Evolutionary conservation across 2,888 invertebrate genomes (phyloP).

Genomic region (Pimpla rufipes): DNA sequence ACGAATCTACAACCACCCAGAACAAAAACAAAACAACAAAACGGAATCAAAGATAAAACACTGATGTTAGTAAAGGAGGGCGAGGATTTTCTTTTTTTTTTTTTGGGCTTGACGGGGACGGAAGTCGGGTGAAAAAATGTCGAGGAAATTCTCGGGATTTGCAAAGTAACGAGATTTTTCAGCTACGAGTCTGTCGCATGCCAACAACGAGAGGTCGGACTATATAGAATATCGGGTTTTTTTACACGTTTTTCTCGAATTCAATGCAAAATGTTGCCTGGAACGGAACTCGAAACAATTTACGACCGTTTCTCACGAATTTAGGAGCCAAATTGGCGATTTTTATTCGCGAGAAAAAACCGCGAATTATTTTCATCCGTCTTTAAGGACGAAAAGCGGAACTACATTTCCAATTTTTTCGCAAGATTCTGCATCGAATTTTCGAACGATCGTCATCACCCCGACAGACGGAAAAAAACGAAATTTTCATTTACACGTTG

Average conservation of each 20-base stretch:
- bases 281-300: too few species aligned
- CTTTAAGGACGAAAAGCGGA: too few species aligned
- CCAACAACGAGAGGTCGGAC: slow-evolving; percentile 69
- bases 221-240: neutral
- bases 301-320: too few species aligned
- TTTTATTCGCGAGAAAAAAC: neutral
- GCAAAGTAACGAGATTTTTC: too few species aligned
- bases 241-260: too few species aligned
- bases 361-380: too few species aligned
- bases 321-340: too few species aligned
- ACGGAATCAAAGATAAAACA: slow-evolving; percentile 65
- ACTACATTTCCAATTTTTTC: too few species aligned
- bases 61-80: slow-evolving; percentile 70
- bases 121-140: slow-evolving; percentile 35
- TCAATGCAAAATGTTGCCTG: too few species aligned
- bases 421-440: neutral
- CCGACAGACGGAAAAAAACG: too few species aligned
- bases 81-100: slow-evolving; percentile 24
- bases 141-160: slow-evolving; percentile 39
- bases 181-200: slow-evolving; percentile 73
- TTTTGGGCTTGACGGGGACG: slow-evolving; percentile 35
- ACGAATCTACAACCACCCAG: slow-evolving; percentile 72
- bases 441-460: too few species aligned
- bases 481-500: slow-evolving; percentile 57
- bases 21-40: slow-evolving; percentile 57